These are phyloP conservation scores for Neelides folsomi DNA, from an alignment of 2,888 invertebrate genomes.

Conservation along the genomic window DNA sequence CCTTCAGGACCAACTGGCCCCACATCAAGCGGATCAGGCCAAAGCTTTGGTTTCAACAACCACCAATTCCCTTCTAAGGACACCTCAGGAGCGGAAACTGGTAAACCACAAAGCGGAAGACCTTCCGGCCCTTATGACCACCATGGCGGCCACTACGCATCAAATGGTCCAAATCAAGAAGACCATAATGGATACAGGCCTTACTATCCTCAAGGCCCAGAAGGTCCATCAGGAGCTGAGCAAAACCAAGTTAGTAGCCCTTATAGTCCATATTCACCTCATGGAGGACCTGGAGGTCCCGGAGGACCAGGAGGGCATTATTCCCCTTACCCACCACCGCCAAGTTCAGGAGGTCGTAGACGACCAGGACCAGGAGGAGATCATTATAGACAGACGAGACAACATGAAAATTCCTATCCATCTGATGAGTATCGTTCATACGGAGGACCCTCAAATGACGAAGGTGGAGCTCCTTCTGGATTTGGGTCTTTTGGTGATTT, in stretches of 20 bases:
- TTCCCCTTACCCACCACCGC: constrained; percentile 5
- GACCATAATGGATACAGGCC: not conserved
- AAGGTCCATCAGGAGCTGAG: no score
- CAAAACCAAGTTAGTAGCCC: no score
- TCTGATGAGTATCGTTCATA: no score
- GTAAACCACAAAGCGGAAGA: not conserved
- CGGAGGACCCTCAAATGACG: not conserved
- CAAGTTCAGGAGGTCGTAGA: constrained; percentile 6
- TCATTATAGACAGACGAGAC: no score
- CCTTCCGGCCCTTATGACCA: not conserved
- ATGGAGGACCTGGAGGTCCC: constrained; percentile 1
- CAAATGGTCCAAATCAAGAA: not conserved
- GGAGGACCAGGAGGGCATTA: not conserved
- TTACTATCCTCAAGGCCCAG: no score
- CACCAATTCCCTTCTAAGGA: not conserved
- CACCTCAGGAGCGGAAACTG: constrained; percentile 1
- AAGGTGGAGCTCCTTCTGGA: not conserved
- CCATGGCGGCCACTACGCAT: not conserved
- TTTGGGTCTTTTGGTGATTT: constrained; percentile 5
- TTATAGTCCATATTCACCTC: not conserved
- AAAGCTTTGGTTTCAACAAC: not conserved
- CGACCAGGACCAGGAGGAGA: not conserved
- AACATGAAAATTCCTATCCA: no score
- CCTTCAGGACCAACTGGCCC: not conserved
- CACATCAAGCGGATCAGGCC: not conserved